A percentile compares a stretch with the other conserved stretches of the same genome.
Conservation (phyloP, 92 coral and sea anemone genomes). For the Ricordea florida region DNA sequence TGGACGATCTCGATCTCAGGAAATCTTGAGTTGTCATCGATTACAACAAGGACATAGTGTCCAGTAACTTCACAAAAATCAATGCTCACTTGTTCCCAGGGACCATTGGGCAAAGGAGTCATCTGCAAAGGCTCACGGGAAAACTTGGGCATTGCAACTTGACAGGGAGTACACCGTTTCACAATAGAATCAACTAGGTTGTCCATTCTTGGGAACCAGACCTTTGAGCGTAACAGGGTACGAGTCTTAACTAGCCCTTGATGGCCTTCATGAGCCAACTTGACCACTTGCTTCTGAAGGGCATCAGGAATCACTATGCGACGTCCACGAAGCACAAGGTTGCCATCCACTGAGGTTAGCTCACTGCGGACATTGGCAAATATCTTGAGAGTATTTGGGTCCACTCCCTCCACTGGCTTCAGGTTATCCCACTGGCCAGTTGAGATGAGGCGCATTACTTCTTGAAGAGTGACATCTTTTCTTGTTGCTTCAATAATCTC, state of each 20-base stretch:
- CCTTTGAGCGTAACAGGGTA: constrained; percentile 22
- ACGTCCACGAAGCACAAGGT: constrained; percentile 9
- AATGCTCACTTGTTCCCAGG: no score
- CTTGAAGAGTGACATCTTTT: constrained; percentile 30
- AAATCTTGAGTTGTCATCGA: no score
- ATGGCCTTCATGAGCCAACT: constrained; percentile 57
- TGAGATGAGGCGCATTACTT: constrained; percentile 40
- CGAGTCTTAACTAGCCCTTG: constrained; percentile 35
- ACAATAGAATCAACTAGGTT: constrained; percentile 13
- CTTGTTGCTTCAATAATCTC: constrained; percentile 29
- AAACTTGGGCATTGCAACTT: background rate
- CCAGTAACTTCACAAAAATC: no score
- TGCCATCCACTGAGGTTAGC: constrained; percentile 39
- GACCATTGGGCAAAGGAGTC: no score
- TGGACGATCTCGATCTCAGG: no score
- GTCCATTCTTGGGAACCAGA: constrained; percentile 39
- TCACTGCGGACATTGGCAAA: constrained; percentile 44
- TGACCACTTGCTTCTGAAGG: constrained; percentile 10
- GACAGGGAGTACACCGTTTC: constrained; percentile 15
- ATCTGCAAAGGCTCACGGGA: background rate
- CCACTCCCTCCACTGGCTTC: constrained; percentile 31
- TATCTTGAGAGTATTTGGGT: constrained; percentile 23
- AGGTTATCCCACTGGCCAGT: constrained; percentile 36
- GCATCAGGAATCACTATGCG: constrained; percentile 25
- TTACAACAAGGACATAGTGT: no score